phyloP scores from a whole-genome alignment of 2,888 invertebrate genomes.

The Abrostola tripartita region DNA sequence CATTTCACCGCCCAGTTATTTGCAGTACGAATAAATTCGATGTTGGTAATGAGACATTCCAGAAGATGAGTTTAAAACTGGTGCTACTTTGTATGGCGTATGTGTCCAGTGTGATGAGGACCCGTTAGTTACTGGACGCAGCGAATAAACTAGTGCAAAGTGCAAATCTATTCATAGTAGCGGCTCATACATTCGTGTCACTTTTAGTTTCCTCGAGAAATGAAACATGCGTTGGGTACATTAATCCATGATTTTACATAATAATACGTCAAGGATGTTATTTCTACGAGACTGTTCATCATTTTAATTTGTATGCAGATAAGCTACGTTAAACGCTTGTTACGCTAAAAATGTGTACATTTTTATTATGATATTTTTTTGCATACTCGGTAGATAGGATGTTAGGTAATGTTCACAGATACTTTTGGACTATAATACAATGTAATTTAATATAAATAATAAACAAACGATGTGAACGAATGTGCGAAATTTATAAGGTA shows the following conservation, averaged over 20 bases:
- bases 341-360: neutral
- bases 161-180: conserved; percentile 68
- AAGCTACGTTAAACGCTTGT: neutral
- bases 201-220: conserved; percentile 40
- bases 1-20: conserved; percentile 27
- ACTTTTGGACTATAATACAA: no score
- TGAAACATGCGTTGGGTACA: conserved; percentile 19
- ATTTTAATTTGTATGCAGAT: neutral
- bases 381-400: neutral
- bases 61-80: conserved; percentile 18
- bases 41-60: conserved; percentile 11
- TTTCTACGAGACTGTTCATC: neutral
- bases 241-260: conserved; percentile 16
- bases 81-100: conserved; percentile 31
- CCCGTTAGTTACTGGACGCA: conserved; percentile 43
- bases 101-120: conserved; percentile 21
- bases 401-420: no score
- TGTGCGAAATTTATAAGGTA: no score
- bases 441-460: no score
- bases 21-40: conserved; percentile 26
- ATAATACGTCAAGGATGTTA: conserved; percentile 9
- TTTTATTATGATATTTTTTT: neutral
- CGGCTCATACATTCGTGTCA: conserved; percentile 57
- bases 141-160: conserved; percentile 64
- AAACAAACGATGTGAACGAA: no score